Evolutionary conservation across 1,140 invertebrate species (phyloP).

Genomic region (Bombus picipes): DNA sequence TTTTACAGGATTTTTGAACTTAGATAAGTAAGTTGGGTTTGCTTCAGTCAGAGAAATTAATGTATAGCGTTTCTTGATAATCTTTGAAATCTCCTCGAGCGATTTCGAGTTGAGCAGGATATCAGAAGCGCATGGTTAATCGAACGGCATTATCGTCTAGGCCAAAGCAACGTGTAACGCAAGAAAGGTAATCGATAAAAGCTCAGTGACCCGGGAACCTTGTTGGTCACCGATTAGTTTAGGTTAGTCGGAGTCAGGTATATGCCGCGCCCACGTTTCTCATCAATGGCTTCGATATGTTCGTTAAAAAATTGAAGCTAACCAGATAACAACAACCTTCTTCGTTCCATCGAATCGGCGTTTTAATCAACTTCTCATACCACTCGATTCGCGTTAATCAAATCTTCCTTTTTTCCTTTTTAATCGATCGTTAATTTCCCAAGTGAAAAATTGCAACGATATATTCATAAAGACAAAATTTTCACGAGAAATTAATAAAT

Average conservation of each 20-base stretch:
- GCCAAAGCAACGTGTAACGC: slow-evolving; percentile 54
- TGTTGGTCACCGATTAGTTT: slow-evolving; percentile 66
- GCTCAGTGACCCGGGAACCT: slow-evolving; percentile 55
- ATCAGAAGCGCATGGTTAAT: slow-evolving; percentile 53
- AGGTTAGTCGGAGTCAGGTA: slow-evolving; percentile 54
- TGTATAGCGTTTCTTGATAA: neutral
- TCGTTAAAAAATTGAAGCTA: neutral
- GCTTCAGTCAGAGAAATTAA: neutral
- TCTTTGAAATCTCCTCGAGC: neutral
- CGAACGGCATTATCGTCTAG: slow-evolving; percentile 57
- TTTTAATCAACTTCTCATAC: neutral
- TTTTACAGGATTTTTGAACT: neutral
- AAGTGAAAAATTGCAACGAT: too few species aligned
- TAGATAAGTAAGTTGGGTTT: neutral
- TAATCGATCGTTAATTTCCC: too few species aligned
- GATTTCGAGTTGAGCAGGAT: slow-evolving; percentile 49
- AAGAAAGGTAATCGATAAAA: slow-evolving; percentile 70
- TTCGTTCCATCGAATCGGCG: neutral
- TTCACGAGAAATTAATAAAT: neutral
- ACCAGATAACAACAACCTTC: neutral
- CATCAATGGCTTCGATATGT: neutral
- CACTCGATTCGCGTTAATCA: neutral
- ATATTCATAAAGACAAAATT: neutral
- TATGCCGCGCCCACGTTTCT: slow-evolving; percentile 16
- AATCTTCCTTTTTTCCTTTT: neutral